Base-by-base conservation (phyloP, 2,888 invertebrate genomes). In the Ormia ochracea region DNA sequence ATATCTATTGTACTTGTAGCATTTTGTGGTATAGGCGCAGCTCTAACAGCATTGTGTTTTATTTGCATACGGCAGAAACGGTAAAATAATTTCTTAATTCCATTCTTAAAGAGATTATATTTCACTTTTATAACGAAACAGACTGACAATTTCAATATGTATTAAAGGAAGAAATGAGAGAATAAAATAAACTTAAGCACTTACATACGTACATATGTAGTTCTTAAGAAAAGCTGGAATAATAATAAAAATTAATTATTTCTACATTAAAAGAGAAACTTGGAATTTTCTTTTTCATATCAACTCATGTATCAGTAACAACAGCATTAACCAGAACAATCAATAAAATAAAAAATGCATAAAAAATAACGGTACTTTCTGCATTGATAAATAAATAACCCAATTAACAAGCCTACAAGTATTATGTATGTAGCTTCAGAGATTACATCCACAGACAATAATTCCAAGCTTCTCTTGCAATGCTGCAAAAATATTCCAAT, bases 1-100 rank as follows among this genome's bases (percentile, higher is more conserved):
- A 93, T 95, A 26, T 94, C 95, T 0, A 93, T 96, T 12, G 93
- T 95, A 0, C 91, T 96, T 5, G 95, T 95, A 3, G 94, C 95
- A 81, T 91, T 96, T 59, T 94, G 96, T 65, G 95, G 96, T 86
- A 89, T 96, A 48, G 96, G 96, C 0, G 95, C 96, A 0, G 91
- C 95, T 68, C 92, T 94, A 7, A 94, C 96, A 0, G 95, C 96
- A 12, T 90, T 96, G 9, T 95, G 95, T 85, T 93, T 96, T 82
- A 91, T 94, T 63, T 95, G 95, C 85, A 91, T 94, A 74, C 92
- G 93, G 68, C 89, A 90, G 77, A 90, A 90, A 89, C 90, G 72
- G 72, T 72, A 72, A 72, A 72, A 10, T 23, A 31, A 12, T 38
- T 41, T 28, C 3, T 23, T 36, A 54, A 23, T 65, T 5, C 12